phyloP scores from a whole-genome alignment of 2,113 vertebrate genomes.

The Nyctibius bracteatus region DNA sequence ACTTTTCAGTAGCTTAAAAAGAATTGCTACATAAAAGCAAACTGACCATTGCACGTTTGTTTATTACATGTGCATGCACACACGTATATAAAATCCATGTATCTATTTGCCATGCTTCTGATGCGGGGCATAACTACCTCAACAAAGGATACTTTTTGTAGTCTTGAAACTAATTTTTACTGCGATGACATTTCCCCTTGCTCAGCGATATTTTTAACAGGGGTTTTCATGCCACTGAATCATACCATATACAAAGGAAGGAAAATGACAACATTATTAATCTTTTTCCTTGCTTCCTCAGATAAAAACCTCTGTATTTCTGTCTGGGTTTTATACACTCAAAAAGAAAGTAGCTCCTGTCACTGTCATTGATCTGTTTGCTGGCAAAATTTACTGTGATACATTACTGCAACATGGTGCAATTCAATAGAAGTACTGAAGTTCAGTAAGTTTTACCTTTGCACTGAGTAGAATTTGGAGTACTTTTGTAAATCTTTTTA shows the following conservation, averaged over 20 bases:
- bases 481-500: neutral
- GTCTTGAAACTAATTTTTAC: neutral
- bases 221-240: neutral
- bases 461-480: neutral
- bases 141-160: neutral
- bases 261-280: neutral
- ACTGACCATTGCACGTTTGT: neutral
- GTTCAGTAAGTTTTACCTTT: neutral
- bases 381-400: neutral
- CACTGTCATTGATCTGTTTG: neutral
- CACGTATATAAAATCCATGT: fast-evolving
- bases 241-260: neutral
- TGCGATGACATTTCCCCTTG: neutral
- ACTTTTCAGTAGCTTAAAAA: neutral
- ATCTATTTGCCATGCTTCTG: neutral
- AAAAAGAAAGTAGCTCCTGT: neutral
- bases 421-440: neutral
- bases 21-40: neutral
- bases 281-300: neutral
- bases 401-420: neutral
- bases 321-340: neutral
- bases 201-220: neutral
- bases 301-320: neutral
- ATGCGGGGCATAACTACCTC: neutral
- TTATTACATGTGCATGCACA: neutral